Base-by-base conservation (phyloP, 2,888 invertebrate species). In the Melieria picta region DNA sequence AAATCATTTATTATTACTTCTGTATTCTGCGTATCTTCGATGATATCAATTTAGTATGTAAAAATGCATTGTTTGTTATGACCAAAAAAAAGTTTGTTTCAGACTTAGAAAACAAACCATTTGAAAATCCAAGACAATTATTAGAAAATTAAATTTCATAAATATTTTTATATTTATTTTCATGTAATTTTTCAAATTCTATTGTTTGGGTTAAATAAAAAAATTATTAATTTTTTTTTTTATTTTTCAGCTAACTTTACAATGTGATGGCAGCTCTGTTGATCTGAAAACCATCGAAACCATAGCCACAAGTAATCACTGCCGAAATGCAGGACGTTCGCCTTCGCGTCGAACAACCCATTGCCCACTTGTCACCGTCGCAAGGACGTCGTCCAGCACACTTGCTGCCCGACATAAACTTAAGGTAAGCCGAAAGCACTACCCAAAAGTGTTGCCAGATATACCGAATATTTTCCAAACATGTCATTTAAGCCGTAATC, bases 271-370 rank as follows among this genome's bases (percentile, higher is more conserved):
- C 6, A 52, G 13, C 52, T 7, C 13, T 7, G 13, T n/a, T 11
- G 50, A 10, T 30, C 30, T 30, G 30, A 30, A 30, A 30, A 1
- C 30, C 30, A 30, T 30, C 30, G 30, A 30, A 30, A 30, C 30
- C 30, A 30, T 30, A 30, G 3, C 30, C 30, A 30, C 30, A 30
- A 30, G 3, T 30, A 30, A n/a, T 7, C 45, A 13, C 11, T 13
- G 16, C 30, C 45, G 75, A 73, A 16, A 78, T 78, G 78, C 77
- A 77, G 63, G 78, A 78, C 65, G 77, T 78, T 69, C 77, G 77
- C 56, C 69, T 78, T 46, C 77, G 78, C 30, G 76, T 78, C 16
- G 77, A 78, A 67, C 78, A 77, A 7, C 70, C 71, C 47, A 68
- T 68, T 9, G 45, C 67, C 30, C 71, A 61, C 46, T 61, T 62